Conservation (phyloP, 2,797 vertebrate species). For the Scolopax rusticola region DNA sequence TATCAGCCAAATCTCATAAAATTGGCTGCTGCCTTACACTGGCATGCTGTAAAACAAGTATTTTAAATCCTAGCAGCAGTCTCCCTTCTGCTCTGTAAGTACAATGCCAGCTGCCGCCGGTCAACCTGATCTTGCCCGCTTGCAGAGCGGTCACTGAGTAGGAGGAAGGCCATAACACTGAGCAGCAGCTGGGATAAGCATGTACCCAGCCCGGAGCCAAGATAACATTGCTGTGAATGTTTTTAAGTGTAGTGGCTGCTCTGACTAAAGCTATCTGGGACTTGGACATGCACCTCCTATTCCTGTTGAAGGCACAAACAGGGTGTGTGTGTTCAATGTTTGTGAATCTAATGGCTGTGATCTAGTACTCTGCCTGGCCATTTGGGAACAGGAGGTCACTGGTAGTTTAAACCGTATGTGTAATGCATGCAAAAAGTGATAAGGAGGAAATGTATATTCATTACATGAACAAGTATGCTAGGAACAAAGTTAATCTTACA, state of each 20-base stretch:
- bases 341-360: not conserved
- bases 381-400: not conserved
- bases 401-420: not conserved
- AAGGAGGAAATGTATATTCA: not conserved
- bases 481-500: not conserved
- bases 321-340: not conserved
- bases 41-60: slow-evolving; percentile 8
- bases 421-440: not conserved
- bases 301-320: not conserved
- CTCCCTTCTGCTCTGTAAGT: slow-evolving; percentile 23
- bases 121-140: not conserved
- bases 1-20: slow-evolving; percentile 40
- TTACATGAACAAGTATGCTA: not conserved
- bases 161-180: not conserved
- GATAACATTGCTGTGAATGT: not conserved
- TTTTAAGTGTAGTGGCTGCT: not conserved
- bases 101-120: not conserved
- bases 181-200: not conserved
- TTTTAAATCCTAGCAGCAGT: slow-evolving; percentile 19
- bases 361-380: not conserved
- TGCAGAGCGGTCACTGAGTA: fast-evolving
- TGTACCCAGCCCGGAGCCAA: not conserved
- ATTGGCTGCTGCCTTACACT: slow-evolving; percentile 5
- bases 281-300: not conserved
- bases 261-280: not conserved